phyloP scores from a whole-genome alignment of 2,113 vertebrate genomes.

The Crotalus viridis region DNA sequence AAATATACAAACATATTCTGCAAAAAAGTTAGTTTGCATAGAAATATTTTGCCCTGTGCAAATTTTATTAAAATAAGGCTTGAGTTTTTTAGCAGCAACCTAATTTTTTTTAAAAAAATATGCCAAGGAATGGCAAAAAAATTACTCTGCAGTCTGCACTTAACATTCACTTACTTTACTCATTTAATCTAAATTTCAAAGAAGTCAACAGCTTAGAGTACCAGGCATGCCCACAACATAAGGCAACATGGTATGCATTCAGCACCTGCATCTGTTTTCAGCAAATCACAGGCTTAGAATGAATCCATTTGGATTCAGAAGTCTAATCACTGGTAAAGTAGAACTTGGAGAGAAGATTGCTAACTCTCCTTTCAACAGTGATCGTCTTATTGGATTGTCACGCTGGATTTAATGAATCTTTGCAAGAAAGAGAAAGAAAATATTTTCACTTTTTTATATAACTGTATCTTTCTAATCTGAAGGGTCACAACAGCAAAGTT shows the following conservation, averaged over 20 bases:
- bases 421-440: background rate
- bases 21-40: constrained; percentile 62
- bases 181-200: constrained; percentile 45
- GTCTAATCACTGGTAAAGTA: constrained; percentile 8
- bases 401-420: background rate
- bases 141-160: constrained; percentile 53
- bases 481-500: constrained; percentile 24
- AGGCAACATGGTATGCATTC: constrained; percentile 61
- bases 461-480: background rate
- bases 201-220: constrained; percentile 50
- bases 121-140: constrained; percentile 44
- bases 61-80: constrained; percentile 71
- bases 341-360: background rate
- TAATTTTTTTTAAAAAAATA: constrained; percentile 42
- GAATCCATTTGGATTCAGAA: constrained; percentile 51
- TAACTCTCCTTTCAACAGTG: background rate
- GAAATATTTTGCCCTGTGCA: constrained; percentile 63
- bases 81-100: constrained; percentile 41
- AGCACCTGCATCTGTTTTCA: constrained; percentile 51
- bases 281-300: constrained; percentile 28
- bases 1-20: constrained; percentile 48
- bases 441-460: constrained; percentile 15
- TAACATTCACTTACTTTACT: constrained; percentile 55
- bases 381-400: background rate
- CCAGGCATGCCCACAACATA: constrained; percentile 36